Percentiles rank a stretch among this genome's conserved stretches.
These are phyloP conservation scores for Agrypnia vestita DNA, from an alignment of 1,140 invertebrate species.

Conservation along the genomic window DNA sequence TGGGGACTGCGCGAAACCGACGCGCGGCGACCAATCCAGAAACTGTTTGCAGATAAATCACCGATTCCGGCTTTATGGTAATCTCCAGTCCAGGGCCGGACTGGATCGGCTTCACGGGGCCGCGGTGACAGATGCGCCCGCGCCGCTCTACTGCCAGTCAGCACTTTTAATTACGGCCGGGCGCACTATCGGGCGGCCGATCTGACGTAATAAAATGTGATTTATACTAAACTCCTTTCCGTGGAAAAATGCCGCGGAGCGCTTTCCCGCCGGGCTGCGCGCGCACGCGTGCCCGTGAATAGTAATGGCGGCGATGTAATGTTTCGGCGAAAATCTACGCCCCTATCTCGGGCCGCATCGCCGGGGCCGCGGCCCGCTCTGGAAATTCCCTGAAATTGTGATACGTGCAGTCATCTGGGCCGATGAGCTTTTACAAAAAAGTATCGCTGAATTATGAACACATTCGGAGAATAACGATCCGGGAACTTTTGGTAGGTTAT, in stretches of 20 bases:
- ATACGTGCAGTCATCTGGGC: constrained; percentile 11
- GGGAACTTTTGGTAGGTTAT: not conserved
- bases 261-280: constrained; percentile 6
- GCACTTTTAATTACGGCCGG: constrained; percentile 54
- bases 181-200: constrained; percentile 46
- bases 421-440: constrained; percentile 29
- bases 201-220: constrained; percentile 50
- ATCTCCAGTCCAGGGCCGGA: not conserved
- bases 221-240: constrained; percentile 39
- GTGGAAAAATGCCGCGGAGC: constrained; percentile 26
- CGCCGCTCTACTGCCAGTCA: constrained; percentile 44
- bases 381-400: constrained; percentile 33
- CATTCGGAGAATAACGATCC: not conserved
- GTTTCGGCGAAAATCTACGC: constrained; percentile 30
- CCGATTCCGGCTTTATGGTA: constrained; percentile 16
- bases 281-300: constrained; percentile 33
- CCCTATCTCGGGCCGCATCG: constrained; percentile 25
- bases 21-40: not conserved
- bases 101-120: constrained; percentile 16
- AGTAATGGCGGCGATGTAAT: constrained; percentile 45
- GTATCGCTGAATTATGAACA: not conserved
- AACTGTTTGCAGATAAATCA: not conserved
- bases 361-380: not conserved
- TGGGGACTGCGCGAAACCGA: not conserved
- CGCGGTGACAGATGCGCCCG: constrained; percentile 30